Percentiles rank a stretch among this genome's conserved stretches.
These are phyloP conservation scores for Sander lucioperca DNA, from an alignment of 2,113 vertebrate species.

Conservation along the genomic window DNA sequence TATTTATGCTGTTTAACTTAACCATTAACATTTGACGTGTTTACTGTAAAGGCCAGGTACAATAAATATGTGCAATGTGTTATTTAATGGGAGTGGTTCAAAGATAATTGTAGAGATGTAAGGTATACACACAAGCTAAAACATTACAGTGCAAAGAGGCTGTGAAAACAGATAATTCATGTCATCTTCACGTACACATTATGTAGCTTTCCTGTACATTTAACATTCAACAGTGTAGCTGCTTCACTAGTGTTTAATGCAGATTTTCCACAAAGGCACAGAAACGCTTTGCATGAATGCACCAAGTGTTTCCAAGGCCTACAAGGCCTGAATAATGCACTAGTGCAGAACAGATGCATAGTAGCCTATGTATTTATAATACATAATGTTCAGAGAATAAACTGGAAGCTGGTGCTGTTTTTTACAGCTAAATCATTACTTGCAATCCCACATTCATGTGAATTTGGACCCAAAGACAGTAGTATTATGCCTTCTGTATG, in stretches of 20 bases:
- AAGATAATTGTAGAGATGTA: neutral
- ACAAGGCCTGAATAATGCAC: conserved; percentile 43
- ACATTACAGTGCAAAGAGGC: neutral
- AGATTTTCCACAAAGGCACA: conserved; percentile 29
- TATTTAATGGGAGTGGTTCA: neutral
- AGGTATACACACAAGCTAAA: neutral
- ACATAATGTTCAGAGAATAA: conserved; percentile 37
- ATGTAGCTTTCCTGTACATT: conserved; percentile 1
- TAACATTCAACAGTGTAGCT: neutral
- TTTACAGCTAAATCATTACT: conserved; percentile 30
- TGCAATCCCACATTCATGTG: neutral
- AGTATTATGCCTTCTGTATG: neutral
- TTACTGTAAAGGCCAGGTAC: neutral
- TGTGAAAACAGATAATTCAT: neutral
- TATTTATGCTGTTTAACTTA: neutral
- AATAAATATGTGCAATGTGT: neutral
- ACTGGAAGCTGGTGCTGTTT: conserved; percentile 32
- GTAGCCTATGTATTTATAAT: conserved; percentile 53
- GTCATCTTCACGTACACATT: neutral
- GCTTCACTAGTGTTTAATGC: conserved; percentile 4
- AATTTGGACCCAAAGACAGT: conserved; percentile 15
- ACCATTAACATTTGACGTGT: neutral
- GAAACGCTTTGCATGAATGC: conserved; percentile 32
- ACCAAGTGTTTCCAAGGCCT: conserved; percentile 17
- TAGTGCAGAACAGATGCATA: conserved; percentile 42